Percentiles rank a stretch among this genome's conserved stretches.
Conservation (phyloP, 2,888 invertebrate species). For the Tipula unca region DNA sequence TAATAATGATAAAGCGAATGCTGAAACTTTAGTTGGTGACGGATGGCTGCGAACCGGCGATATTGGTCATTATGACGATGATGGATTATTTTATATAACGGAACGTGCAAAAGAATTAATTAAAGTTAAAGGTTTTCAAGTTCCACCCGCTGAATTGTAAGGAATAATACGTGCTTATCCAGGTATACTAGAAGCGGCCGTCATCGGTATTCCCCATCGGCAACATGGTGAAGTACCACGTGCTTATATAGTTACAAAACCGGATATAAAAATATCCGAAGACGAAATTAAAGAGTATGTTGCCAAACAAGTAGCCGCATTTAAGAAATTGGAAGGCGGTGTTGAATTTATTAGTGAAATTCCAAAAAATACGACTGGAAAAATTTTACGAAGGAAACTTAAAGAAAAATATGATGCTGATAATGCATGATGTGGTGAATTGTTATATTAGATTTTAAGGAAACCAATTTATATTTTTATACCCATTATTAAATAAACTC, state of each 20-base stretch:
- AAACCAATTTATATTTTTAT: background rate
- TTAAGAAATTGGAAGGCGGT: slow-evolving; percentile 64
- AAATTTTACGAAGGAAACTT: slow-evolving; percentile 59
- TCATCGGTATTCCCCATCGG: slow-evolving; percentile 59
- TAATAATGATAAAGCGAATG: slow-evolving; percentile 64
- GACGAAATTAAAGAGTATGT: slow-evolving; percentile 50
- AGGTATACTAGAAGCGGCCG: slow-evolving; percentile 53
- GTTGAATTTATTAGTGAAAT: slow-evolving; percentile 57
- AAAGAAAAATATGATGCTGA: slow-evolving; percentile 35
- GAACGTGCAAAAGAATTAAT: slow-evolving; percentile 78
- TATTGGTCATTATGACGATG: slow-evolving; percentile 49
- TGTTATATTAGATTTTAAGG: background rate
- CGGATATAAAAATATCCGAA: slow-evolving; percentile 36
- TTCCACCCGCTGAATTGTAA: slow-evolving; percentile 84
- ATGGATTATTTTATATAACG: slow-evolving; percentile 57
- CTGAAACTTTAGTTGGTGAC: slow-evolving; percentile 55
- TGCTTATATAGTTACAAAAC: slow-evolving; percentile 55
- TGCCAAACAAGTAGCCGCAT: slow-evolving; percentile 58
- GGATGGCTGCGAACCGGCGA: slow-evolving; percentile 70
- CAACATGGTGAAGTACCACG: slow-evolving; percentile 58
- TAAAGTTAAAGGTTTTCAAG: slow-evolving; percentile 69
- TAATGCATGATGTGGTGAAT: background rate
- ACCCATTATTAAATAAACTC: too few species aligned
- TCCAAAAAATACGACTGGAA: slow-evolving; percentile 70
- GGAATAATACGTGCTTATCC: slow-evolving; percentile 45